Base-by-base conservation (phyloP, 53 echinoderm and acorn worm species). In the Temnopleurus reevesii region DNA sequence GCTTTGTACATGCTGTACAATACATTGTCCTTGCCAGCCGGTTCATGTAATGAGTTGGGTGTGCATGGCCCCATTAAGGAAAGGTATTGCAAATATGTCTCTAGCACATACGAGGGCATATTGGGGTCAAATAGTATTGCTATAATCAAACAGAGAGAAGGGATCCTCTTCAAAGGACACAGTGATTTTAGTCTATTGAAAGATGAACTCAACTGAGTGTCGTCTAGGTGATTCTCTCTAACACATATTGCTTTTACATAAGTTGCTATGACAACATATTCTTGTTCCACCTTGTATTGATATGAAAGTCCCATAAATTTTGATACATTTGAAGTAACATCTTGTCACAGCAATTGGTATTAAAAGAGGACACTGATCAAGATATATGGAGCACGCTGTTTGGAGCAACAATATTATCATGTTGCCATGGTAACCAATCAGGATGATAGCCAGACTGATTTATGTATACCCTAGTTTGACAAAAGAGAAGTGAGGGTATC, bases 81-180 rank as follows among this genome's bases (percentile, higher is more conserved):
- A 87, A 66, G 88, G 88, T 71, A 87, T 87, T 53, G 12, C 17
- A 87, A 71, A 21, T 87, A 87, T 87, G 88, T 35, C 86, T 63
- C 77, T 77, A 77, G 23, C 77, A 77, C n/a, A 24, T 46, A 25
- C 5, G 34, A 49, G 51, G 53, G 17, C 80, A 23, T 27, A 25
- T 31, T 0, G 28, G 46, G 80, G 28, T 80, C 80, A 80, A 53
- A 47, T 26, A 80, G 80, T 49, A 18, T 1, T 26, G 80, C 18
- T 28, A 80, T 80, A 80, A 80, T 80, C 80, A 51, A 80, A 80
- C 80, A 29, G 80, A 80, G 1, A 2, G 27, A 36, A 33, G 63
- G 15, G 19, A 41, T 36, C 36, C 38, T 38, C 7, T 9, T 13
- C 21, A 56, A 55, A 41, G 21, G 29, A 31, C 17, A 21, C 12